Evolutionary conservation across 2,797 vertebrate genomes (phyloP).

Genomic region (Myotis planiceps): DNA sequence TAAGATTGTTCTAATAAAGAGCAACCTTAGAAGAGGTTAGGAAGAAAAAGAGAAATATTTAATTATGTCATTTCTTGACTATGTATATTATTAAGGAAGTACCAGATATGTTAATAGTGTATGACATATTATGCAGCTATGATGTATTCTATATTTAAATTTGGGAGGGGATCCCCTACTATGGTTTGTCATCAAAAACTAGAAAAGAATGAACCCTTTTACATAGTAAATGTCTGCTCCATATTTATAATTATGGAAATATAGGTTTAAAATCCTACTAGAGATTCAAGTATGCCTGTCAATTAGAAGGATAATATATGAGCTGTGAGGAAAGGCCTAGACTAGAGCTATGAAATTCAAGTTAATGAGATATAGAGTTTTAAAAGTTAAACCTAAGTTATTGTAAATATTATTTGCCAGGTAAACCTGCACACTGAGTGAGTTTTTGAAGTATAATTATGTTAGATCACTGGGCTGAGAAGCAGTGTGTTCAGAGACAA

Average conservation of each 20-base stretch:
- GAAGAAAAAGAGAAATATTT: background rate
- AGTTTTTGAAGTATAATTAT: slow-evolving; percentile 35
- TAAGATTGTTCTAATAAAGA: slow-evolving; percentile 41
- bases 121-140: background rate
- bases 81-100: background rate
- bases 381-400: background rate
- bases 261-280: background rate
- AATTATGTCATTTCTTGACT: slow-evolving; percentile 21
- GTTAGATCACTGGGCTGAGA: background rate
- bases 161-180: background rate
- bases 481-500: background rate
- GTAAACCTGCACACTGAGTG: background rate
- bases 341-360: background rate
- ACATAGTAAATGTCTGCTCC: background rate
- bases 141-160: background rate
- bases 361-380: background rate
- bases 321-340: background rate
- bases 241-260: slow-evolving; percentile 15
- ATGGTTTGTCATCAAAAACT: background rate
- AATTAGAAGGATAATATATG: background rate
- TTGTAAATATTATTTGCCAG: background rate
- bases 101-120: background rate
- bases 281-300: background rate
- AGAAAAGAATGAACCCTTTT: background rate
- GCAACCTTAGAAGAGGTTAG: slow-evolving; percentile 65